Percentiles rank a stretch among this genome's conserved stretches.
phyloP scores from a whole-genome alignment of 2,113 vertebrate species.

The Cheirogaleus medius region DNA sequence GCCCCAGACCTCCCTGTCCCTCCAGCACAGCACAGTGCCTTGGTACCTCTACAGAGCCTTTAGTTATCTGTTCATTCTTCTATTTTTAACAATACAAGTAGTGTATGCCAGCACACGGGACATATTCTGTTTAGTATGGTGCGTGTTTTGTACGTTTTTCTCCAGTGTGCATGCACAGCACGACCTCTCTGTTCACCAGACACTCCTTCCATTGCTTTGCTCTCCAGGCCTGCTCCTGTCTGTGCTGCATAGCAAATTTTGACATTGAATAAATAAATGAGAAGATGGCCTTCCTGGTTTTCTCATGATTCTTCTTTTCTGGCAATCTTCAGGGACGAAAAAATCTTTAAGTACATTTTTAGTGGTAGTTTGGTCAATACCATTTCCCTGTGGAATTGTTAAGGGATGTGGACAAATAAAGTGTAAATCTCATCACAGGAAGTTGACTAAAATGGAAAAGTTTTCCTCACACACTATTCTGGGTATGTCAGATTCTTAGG shows the following conservation, averaged over 20 bases:
- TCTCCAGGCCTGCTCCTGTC: neutral
- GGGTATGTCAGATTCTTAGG: neutral
- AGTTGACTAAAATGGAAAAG: neutral
- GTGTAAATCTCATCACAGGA: neutral
- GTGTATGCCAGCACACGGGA: accelerated
- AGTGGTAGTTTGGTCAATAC: neutral
- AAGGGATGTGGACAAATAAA: neutral
- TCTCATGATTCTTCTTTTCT: neutral
- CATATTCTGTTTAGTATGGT: neutral
- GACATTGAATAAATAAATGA: neutral
- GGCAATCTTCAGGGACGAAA: neutral
- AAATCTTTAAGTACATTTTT: neutral
- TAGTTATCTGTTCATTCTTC: neutral
- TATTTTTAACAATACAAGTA: neutral
- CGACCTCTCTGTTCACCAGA: neutral
- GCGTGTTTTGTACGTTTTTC: neutral
- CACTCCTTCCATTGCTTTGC: too few species aligned
- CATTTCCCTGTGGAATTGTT: neutral
- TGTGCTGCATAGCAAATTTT: too few species aligned
- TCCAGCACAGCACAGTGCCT: neutral
- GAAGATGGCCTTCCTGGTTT: neutral
- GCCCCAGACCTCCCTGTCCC: neutral
- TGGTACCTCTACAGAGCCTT: neutral
- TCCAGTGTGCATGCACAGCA: neutral
- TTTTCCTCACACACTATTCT: accelerated